Evolutionary conservation across 2,113 vertebrate genomes (phyloP), one percentile per base, ranked within the genome.

Genomic region (Corynorhinus townsendii): DNA sequence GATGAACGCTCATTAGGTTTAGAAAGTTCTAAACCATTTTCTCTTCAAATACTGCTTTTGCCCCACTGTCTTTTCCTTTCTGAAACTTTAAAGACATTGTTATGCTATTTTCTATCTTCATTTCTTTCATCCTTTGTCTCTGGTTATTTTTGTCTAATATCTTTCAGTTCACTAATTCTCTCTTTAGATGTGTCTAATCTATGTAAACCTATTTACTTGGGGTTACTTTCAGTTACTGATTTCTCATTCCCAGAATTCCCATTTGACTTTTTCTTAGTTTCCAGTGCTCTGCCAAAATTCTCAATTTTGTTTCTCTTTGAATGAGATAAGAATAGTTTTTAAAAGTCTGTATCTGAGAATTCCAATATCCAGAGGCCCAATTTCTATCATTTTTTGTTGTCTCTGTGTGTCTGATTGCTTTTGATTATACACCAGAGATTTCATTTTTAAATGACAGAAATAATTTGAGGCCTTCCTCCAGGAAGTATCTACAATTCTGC

Each of bases 151-250:
- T 35, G 59, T 26, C 45, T 91, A 64, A 73, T 17, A 86, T 91
- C 83, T 82, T 86, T 86, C 28, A 40, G 76, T 69, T 66, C 38
- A 54, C 89, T 35, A 81, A 56, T 20, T 56, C 19, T 49, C 49
- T 49, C 15, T 49, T 49, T 49, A 49, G 49, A 49, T 17, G 49
- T 75, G 45, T 75, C 76, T 76, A 59, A 83, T 68, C 33, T 90
- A 16, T 86, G 91, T 73, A 87, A 83, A 59, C 15, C 26, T 38
- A 73, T 54, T 11, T 12, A 59, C 38, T 38, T 56, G 75, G 75
- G 91, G 19, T 95, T 95, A 38, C 87, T 91, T 91, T 82, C 76
- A 64, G 43, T 73, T 91, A 87, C 45, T 68, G n/a, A 38, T 91
- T 82, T 88, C 69, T 91, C 47, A 91, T 75, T 88, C 49, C 47